Base-by-base conservation (phyloP, 2,113 vertebrate species). In the Hucho hucho region DNA sequence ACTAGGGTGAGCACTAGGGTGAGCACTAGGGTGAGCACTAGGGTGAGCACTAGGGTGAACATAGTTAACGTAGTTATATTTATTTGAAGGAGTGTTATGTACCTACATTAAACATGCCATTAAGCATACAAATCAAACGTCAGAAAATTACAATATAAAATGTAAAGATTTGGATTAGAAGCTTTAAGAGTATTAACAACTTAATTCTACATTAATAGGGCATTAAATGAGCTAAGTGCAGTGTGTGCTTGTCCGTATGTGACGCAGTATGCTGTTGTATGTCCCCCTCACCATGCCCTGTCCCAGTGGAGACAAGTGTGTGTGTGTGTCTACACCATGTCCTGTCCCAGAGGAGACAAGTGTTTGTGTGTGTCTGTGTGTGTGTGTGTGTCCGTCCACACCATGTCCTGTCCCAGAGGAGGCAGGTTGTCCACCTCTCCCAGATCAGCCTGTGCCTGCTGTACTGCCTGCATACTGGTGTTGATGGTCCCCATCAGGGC, bases 401-500 rank as follows among this genome's bases (percentile, higher is more conserved):
- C 98, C 97, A 97, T 96, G 85, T 99, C 98, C 59, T 98, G 97
- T 68, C 98, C 98, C 13, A 99, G 91, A 0, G 98, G 98, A 0
- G 97, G 97, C 28, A 98, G 91, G 46, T 94, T 92, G 84, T 98
- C 96, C 0, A 99, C 95, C 76, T 98, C 94, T 0, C 94, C 94
- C 53, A 99, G 94, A 88, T 99, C 97, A 0, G 95, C 93, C 82
- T 99, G 97, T 1, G 96, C 97, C 84, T 97, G 97, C 78, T 99
- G 97, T 11, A 99, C 97, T 0, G 98, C 97, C 0, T 99, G 98
- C 96, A 98, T 99, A 73, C 98, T 99, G 53, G 95, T 97, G 87
- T 97, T 99, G 84, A 99, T 99, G 81, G 98, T 99, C 7, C 98
- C 98, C 97, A 99, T 97, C 29, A 99, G 88, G 70, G 97, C 98